Base-by-base conservation (phyloP, 2,888 invertebrate species). In the Hybos culiciformis region DNA sequence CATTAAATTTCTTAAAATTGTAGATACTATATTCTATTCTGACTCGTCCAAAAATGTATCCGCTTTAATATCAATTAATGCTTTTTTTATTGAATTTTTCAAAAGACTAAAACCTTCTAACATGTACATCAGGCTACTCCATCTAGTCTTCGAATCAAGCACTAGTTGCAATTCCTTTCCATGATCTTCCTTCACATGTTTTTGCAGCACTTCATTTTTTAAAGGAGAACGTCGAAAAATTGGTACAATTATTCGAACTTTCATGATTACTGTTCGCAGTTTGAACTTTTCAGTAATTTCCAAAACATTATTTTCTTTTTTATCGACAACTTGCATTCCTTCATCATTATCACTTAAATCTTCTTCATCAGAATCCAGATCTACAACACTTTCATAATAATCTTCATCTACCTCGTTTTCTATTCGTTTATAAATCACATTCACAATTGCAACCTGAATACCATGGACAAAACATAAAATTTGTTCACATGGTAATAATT, bases 11-110 rank as follows among this genome's bases (percentile, higher is more conserved):
- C 9, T 4, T 4, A 24, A 8, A 14, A 12, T 38, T 26, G 4
- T 1, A 9, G 17, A 38, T 38, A 38, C 5, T 24, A 24, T 26
- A 14, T 17, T 17, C 6, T 17, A 38, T 31, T 29, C 23, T 12
- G 7, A 18, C 17, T 38, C 38, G 19, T 23, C 37, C 34, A 37
- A 21, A 39, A 33, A 31, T 36, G 47, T 37, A n/a, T 49, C 44
- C 18, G 43, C 45, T 31, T 42, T 44, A 20, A 51, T 17, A 44
- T 51, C 50, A 37, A 52, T 48, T 23, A 52, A 46, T 21, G 51
- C 44, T 43, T 53, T 53, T 40, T 43, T 32, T 18, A 51, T 44
- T 46, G 46, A 50, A 31, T 39, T 46, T 38, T 52, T 53, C 18
- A 51, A 8, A 50, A 34, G 36, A 29, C 37, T 40, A 40, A 46